A percentile compares a stretch with the other conserved stretches of the same genome.
phyloP scores from a whole-genome alignment of 2,797 vertebrate species.

The Pseudochirops corinnae region DNA sequence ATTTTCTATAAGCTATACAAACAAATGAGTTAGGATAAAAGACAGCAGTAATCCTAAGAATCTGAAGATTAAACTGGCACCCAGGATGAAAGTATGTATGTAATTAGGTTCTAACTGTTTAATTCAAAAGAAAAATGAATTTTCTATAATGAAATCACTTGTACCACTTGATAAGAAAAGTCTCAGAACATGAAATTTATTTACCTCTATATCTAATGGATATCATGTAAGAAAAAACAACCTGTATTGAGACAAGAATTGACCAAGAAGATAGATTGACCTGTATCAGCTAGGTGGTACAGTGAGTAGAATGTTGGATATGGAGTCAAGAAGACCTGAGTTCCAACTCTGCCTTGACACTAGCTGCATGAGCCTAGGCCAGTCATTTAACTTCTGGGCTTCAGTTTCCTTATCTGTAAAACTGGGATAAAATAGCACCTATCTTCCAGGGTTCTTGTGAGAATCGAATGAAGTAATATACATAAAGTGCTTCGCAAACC shows the following conservation, averaged over 20 bases:
- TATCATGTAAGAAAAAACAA: background rate
- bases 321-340: background rate
- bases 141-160: conserved; percentile 27
- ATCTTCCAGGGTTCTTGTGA: background rate
- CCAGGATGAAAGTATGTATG: background rate
- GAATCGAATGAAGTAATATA: background rate
- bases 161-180: conserved; percentile 20
- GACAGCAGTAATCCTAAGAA: conserved; percentile 1
- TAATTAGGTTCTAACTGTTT: background rate
- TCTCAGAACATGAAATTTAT: background rate
- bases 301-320: background rate
- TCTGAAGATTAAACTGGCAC: conserved; percentile 35
- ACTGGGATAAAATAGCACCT: background rate
- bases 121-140: conserved; percentile 38
- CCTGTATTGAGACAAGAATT: background rate
- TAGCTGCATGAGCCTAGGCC: background rate
- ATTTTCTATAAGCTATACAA: background rate
- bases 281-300: background rate
- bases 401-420: background rate
- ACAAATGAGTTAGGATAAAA: conserved; percentile 21
- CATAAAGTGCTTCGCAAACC: background rate
- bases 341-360: background rate
- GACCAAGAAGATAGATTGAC: background rate
- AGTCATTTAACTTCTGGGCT: background rate
- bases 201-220: background rate